Evolutionary conservation across 1,140 invertebrate genomes (phyloP).

Genomic region (Theocolax elegans): DNA sequence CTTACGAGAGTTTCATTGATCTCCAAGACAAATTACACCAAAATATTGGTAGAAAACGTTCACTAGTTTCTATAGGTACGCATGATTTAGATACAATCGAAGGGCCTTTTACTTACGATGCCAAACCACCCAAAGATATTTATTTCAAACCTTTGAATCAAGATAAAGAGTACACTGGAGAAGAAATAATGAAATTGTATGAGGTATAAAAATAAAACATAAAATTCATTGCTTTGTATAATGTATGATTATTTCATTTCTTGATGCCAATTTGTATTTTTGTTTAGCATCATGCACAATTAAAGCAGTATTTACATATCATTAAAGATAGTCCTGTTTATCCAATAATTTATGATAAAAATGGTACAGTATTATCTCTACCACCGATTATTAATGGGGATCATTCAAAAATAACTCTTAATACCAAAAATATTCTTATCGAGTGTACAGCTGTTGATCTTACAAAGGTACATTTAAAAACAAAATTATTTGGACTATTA

Average conservation of each 20-base stretch:
- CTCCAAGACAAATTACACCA: slow-evolving; percentile 99
- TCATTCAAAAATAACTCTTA: slow-evolving; percentile 93
- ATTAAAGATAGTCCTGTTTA: slow-evolving; percentile 94
- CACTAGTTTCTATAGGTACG: slow-evolving; percentile 96
- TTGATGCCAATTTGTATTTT: too few species aligned
- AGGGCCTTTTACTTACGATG: slow-evolving; percentile 95
- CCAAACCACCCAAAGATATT: slow-evolving; percentile 86
- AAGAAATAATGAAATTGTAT: slow-evolving; percentile 93
- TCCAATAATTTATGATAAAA: slow-evolving; percentile 95
- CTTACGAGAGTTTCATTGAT: slow-evolving; percentile 91
- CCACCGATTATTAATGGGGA: slow-evolving; percentile 99
- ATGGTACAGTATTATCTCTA: slow-evolving; percentile 91
- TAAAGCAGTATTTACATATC: slow-evolving; percentile 95
- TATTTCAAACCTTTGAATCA: slow-evolving; percentile 95
- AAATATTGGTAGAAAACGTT: slow-evolving; percentile 93
- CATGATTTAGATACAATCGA: slow-evolving; percentile 96
- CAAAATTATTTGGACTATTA: slow-evolving; percentile 6
- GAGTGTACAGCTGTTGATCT: slow-evolving; percentile 98
- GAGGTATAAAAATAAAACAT: too few species aligned
- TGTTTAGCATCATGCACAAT: slow-evolving; percentile 86
- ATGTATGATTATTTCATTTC: slow-evolving; percentile 9
- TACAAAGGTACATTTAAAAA: slow-evolving; percentile 76
- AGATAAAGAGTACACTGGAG: slow-evolving; percentile 83
- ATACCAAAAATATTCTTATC: slow-evolving; percentile 98
- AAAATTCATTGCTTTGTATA: slow-evolving; percentile 1